These are phyloP conservation scores for Chloroceryle aenea DNA, from an alignment of 2,113 vertebrate species.

Conservation along the genomic window DNA sequence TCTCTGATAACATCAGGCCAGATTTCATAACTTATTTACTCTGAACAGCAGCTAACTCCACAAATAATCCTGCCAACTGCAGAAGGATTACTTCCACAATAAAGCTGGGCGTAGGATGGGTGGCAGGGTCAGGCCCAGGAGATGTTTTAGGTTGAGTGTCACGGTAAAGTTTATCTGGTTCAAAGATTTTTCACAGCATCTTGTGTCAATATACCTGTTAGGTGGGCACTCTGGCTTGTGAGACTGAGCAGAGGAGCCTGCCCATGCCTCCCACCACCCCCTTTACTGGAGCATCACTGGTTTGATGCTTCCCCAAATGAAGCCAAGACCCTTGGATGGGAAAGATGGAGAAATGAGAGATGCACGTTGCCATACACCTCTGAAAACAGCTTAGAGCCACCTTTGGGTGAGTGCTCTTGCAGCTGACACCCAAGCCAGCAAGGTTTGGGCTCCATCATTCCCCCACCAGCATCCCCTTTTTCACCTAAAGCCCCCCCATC, in stretches of 20 bases:
- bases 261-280: rapidly evolving
- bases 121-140: not conserved
- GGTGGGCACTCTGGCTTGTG: rapidly evolving
- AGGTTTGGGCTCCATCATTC: not conserved
- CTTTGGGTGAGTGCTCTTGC: rapidly evolving
- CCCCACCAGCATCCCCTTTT: not conserved
- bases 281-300: not conserved
- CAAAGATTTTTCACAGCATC: not conserved
- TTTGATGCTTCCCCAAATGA: not conserved
- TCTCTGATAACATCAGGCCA: not conserved
- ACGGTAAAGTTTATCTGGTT: rapidly evolving
- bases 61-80: not conserved
- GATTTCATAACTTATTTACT: conserved; percentile 49
- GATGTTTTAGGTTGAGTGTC: not conserved
- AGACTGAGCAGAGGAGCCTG: rapidly evolving
- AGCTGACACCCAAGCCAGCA: rapidly evolving
- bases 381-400: not conserved
- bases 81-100: not conserved
- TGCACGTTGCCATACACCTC: rapidly evolving
- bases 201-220: too few species aligned
- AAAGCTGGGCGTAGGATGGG: rapidly evolving
- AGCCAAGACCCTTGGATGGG: rapidly evolving
- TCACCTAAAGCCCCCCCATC: not conserved
- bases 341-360: not conserved
- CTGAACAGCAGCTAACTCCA: not conserved